Evolutionary conservation across 2,797 vertebrate genomes (phyloP), one percentile per base, ranked within the genome.

Genomic region (Diplodus puntazzo): DNA sequence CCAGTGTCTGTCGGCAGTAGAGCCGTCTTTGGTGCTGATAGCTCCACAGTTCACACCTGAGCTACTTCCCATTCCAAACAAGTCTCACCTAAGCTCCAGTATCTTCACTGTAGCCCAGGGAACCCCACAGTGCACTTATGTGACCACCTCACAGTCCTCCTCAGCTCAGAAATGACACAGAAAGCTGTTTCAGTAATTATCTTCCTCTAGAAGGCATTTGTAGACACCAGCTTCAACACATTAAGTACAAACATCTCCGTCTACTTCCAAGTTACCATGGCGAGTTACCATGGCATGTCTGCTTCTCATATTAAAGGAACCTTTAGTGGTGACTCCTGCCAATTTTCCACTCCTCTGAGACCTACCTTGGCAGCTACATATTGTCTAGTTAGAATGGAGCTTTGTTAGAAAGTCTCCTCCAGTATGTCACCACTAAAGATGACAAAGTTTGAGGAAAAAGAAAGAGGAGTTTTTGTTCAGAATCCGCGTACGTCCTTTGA

Each of bases 151-250:
- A 62, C 67, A 78, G 71, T 80, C 55, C 53, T 71, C 20, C 69
- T 60, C 52, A 13, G 25, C 58, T 75, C 17, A 64, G 52, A 67
- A 48, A 69, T n/a, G 58, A 55, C 48, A 45, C 75, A 71, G 63
- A 78, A 69, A 80, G 68, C 53, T 16, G 55, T 71, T 71, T 70
- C 72, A 72, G 69, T 67, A 83, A 87, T 84, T 81, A 76, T 54
- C 70, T 65, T 67, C 61, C 57, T 50, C 34, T 42, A 60, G 69
- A 82, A 75, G 49, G 39, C 69, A 75, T 81, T 82, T 68, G 58
- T 63, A 71, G 73, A 76, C 42, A 27, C 30, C 23, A 18, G 18
- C 23, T 55, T 45, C 55, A 77, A 17, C 25, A 65, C 62, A 64
- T 61, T 78, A 68, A 59, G 48, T 55, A 43, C 59, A 70, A 63